Base-by-base conservation (phyloP, 1,140 invertebrate genomes). In the Copidosoma floridanum region DNA sequence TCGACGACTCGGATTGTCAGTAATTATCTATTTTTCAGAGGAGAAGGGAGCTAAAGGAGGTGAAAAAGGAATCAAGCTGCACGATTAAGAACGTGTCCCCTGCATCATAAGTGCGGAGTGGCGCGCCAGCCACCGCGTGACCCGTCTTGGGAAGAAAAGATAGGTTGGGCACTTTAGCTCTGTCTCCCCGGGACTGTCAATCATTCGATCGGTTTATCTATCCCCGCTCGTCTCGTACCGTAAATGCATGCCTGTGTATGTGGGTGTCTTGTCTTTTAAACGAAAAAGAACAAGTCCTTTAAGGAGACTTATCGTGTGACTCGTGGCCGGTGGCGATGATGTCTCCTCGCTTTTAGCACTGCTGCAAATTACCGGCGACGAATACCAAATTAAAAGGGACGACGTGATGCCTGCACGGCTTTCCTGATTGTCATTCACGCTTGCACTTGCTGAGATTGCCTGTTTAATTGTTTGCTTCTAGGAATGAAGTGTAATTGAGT, bases 161-260 rank as follows among this genome's bases (percentile, higher is more conserved):
- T n/a, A n/a, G n/a, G n/a, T n/a, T n/a, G n/a, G n/a, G n/a, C n/a
- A n/a, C n/a, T n/a, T n/a, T n/a, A n/a, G n/a, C n/a, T n/a, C n/a
- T n/a, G n/a, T n/a, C n/a, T n/a, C n/a, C n/a, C n/a, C n/a, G n/a
- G n/a, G 27, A 3, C 43, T 56, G 43, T 56, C 54, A 37, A 1
- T 56, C 54, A 56, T 44, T 46, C 54, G 11, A 55, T 44, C 40
- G n/a, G n/a, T n/a, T n/a, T n/a, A n/a, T n/a, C n/a, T n/a, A n/a
- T n/a, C n/a, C n/a, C n/a, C n/a, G n/a, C n/a, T n/a, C n/a, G n/a
- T n/a, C n/a, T n/a, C n/a, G n/a, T n/a, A n/a, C n/a, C n/a, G n/a
- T n/a, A n/a, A n/a, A n/a, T n/a, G n/a, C n/a, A n/a, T n/a, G n/a
- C n/a, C n/a, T n/a, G n/a, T n/a, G n/a, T n/a, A n/a, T n/a, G n/a